These are phyloP conservation scores for Mamestra configurata DNA, from an alignment of 1,140 invertebrate genomes.

Conservation along the genomic window DNA sequence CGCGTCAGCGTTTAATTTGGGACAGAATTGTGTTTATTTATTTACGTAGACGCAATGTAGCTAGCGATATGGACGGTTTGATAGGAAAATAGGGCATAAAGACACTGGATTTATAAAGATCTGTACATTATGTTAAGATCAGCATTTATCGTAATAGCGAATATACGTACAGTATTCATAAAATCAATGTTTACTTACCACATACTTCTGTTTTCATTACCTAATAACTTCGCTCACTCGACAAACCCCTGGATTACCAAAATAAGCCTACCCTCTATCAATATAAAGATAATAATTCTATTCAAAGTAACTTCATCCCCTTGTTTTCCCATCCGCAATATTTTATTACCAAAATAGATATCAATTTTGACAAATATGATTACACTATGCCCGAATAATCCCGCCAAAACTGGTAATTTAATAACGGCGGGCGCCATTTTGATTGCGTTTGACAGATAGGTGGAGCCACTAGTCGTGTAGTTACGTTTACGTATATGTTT, in stretches of 20 bases:
- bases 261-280: background rate
- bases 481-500: background rate
- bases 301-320: slow-evolving; percentile 19
- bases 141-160: too few relatives aligned
- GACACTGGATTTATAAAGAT: too few relatives aligned
- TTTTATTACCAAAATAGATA: slow-evolving; percentile 57
- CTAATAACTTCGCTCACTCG: slow-evolving; percentile 1
- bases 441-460: slow-evolving; percentile 51
- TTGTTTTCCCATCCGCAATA: slow-evolving; percentile 36
- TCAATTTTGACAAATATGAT: slow-evolving; percentile 59
- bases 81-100: too few relatives aligned
- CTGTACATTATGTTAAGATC: too few relatives aligned
- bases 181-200: slow-evolving; percentile 20
- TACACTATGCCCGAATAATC: slow-evolving; percentile 49
- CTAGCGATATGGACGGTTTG: too few relatives aligned
- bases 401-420: slow-evolving; percentile 50
- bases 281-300: slow-evolving; percentile 8
- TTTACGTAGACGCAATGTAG: background rate
- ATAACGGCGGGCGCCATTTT: slow-evolving; percentile 51
- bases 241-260: background rate
- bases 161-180: too few relatives aligned
- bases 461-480: slow-evolving; percentile 45
- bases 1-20: background rate
- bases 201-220: background rate
- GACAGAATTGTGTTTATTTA: background rate